Evolutionary conservation across 1,140 invertebrate species (phyloP).

Genomic region (Drosophila sucinea): DNA sequence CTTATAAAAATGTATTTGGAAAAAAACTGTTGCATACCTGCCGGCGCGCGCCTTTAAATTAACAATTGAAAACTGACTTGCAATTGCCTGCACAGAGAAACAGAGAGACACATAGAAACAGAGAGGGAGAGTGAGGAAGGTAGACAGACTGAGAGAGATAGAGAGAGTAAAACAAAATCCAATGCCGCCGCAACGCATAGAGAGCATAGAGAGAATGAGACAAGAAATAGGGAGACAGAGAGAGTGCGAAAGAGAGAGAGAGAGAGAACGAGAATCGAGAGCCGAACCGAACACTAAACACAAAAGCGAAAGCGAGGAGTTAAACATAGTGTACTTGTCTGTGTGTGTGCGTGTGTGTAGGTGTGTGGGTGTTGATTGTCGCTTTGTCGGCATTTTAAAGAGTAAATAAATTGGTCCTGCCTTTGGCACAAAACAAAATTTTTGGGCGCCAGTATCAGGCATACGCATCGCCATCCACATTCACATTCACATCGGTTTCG

Average conservation of each 20-base stretch:
- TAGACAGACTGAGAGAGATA: conserved; percentile 13
- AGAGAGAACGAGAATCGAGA: conserved; percentile 27
- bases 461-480: conserved; percentile 31
- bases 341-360: conserved; percentile 14
- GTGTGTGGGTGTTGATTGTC: conserved; percentile 31
- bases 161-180: conserved; percentile 3
- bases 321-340: conserved; percentile 34
- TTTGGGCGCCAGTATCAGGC: conserved; percentile 40
- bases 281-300: conserved; percentile 43
- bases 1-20: conserved; percentile 65
- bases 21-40: conserved; percentile 79
- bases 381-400: conserved; percentile 67
- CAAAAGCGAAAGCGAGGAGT: conserved; percentile 77
- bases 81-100: conserved; percentile 17
- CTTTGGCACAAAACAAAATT: conserved; percentile 55
- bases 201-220: conserved; percentile 16
- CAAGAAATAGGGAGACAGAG: too few species aligned
- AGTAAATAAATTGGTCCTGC: conserved; percentile 61
- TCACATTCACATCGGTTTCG: conserved; percentile 12
- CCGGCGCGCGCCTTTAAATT: conserved; percentile 65
- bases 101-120: not conserved
- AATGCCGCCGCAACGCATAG: conserved; percentile 12
- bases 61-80: conserved; percentile 36
- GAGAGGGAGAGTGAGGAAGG: conserved; percentile 18
- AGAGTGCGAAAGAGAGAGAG: conserved; percentile 8